These are phyloP conservation scores for Fundulus diaphanus DNA, from an alignment of 2,797 vertebrate genomes.

Conservation along the genomic window DNA sequence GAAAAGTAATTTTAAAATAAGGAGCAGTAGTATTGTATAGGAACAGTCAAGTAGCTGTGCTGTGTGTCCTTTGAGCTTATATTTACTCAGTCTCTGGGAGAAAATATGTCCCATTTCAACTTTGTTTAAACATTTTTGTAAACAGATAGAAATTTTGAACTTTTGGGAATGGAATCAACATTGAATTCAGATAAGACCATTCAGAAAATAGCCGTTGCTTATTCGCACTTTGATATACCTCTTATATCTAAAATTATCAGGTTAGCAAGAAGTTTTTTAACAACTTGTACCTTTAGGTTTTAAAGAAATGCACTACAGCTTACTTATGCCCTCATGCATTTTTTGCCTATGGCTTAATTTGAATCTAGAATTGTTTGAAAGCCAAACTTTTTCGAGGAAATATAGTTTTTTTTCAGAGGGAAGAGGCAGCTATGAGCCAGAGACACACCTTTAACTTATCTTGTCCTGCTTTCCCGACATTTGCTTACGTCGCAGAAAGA, in stretches of 20 bases:
- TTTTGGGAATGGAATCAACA: not conserved
- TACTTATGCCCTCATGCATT: too few species aligned
- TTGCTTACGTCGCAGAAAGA: conserved; percentile 67
- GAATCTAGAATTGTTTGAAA: not conserved
- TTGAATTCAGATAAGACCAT: not conserved
- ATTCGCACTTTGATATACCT: not conserved
- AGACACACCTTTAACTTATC: conserved; percentile 32
- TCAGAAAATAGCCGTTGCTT: not conserved
- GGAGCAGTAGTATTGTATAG: too few species aligned
- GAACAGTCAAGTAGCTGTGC: too few species aligned
- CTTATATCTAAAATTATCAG: not conserved
- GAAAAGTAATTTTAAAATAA: too few species aligned
- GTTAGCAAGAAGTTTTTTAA: not conserved
- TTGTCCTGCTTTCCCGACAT: conserved; percentile 40
- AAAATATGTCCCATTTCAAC: too few species aligned
- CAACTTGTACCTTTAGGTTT: not conserved
- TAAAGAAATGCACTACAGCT: not conserved
- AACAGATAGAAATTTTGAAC: too few species aligned
- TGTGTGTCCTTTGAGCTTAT: too few species aligned
- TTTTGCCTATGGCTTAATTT: not conserved
- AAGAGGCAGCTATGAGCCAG: conserved; percentile 15
- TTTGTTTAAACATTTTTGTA: too few species aligned
- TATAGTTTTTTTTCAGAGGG: not conserved
- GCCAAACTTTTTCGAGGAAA: not conserved
- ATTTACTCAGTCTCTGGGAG: too few species aligned